Evolutionary conservation across 2,797 vertebrate genomes (phyloP).

Genomic region (Arnoldichthys spilopterus): DNA sequence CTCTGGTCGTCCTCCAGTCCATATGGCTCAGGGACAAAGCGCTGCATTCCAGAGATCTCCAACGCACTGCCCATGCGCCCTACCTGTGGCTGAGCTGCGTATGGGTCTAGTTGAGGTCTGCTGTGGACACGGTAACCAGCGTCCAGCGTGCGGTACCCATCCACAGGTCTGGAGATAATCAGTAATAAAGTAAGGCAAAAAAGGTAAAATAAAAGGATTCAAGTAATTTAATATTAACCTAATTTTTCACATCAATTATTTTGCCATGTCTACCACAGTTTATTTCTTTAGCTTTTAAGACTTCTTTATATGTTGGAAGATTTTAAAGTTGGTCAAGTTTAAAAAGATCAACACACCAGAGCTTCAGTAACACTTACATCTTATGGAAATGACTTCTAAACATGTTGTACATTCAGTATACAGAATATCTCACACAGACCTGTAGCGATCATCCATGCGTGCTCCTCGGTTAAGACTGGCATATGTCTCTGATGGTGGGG

Average conservation of each 20-base stretch:
- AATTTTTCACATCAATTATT: too few species aligned
- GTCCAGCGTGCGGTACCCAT: conserved; percentile 84
- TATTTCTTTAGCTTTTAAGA: too few species aligned
- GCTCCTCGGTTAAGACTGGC: conserved; percentile 87
- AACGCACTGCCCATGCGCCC: conserved; percentile 87
- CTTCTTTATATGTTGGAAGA: too few species aligned
- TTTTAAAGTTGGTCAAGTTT: too few species aligned
- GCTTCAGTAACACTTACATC: too few species aligned
- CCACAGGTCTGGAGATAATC: conserved; percentile 71
- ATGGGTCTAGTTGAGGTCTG: conserved; percentile 89
- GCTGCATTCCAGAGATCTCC: conserved; percentile 83
- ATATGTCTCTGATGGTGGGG: conserved; percentile 80
- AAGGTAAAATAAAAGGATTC: neutral
- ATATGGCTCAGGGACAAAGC: conserved; percentile 88
- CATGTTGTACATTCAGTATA: too few species aligned
- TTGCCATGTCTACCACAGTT: too few species aligned
- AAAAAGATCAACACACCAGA: too few species aligned
- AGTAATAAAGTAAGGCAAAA: too few species aligned
- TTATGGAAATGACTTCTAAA: too few species aligned
- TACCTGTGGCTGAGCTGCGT: conserved; percentile 91
- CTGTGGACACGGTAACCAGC: conserved; percentile 86
- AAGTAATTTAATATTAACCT: too few species aligned
- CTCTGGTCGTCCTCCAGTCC: conserved; percentile 94
- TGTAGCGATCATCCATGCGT: conserved; percentile 90
- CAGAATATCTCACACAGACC: conserved; percentile 73